Conservation (phyloP, 2,797 vertebrate species). For the Chaetophractus vellerosus region DNA sequence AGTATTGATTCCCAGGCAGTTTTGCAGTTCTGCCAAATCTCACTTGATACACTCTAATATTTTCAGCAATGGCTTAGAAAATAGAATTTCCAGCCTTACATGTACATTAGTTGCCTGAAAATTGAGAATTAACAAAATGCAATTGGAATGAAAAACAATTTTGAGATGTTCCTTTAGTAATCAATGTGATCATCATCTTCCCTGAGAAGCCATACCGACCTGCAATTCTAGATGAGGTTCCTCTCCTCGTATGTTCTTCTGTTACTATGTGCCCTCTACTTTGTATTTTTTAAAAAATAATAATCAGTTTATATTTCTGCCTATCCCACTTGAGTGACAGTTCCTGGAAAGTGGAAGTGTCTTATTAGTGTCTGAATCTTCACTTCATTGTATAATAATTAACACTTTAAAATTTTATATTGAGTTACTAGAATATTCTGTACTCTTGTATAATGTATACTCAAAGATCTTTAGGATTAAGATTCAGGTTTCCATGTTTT, state of each 20-base stretch:
- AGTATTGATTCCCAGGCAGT: neutral
- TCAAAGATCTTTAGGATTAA: neutral
- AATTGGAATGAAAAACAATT: neutral
- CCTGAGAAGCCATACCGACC: neutral
- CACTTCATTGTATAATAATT: neutral
- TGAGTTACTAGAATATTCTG: neutral
- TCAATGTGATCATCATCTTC: neutral
- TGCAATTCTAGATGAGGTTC: neutral
- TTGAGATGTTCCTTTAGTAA: neutral
- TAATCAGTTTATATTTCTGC: neutral
- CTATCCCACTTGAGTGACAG: neutral
- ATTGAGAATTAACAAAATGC: neutral
- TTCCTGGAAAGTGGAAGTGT: neutral
- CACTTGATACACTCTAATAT: neutral
- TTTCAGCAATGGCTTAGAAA: slow-evolving; percentile 41
- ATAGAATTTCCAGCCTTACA: slow-evolving; percentile 39
- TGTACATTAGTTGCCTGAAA: neutral
- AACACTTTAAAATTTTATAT: neutral
- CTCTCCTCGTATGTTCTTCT: neutral
- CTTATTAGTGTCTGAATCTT: neutral
- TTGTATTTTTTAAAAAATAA: neutral
- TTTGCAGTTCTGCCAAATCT: neutral
- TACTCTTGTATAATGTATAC: neutral
- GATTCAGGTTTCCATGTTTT: neutral
- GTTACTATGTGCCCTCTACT: neutral